Conservation (phyloP, 2,797 vertebrate species). For the Cheirogaleus major region DNA sequence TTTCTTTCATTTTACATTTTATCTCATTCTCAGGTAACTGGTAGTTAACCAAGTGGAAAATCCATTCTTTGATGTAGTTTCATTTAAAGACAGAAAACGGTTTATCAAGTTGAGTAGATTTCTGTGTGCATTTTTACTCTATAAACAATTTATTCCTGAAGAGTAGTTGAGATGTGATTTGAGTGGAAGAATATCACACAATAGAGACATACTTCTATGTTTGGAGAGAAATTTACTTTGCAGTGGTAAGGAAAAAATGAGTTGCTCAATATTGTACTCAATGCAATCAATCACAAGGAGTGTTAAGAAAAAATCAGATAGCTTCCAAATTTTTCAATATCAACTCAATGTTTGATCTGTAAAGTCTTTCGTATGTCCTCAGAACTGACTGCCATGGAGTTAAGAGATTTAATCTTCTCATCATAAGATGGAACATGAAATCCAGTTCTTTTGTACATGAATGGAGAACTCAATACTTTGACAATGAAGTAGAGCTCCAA, state of each 20-base stretch:
- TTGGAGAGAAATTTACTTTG: neutral
- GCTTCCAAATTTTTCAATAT: neutral
- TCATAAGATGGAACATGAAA: neutral
- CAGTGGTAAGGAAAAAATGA: neutral
- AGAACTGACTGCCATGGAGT: neutral
- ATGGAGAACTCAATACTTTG: neutral
- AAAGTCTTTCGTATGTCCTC: neutral
- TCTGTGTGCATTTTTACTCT: constrained; percentile 26
- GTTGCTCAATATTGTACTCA: neutral
- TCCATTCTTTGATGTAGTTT: constrained; percentile 38
- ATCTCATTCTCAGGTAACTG: neutral
- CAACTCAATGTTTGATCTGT: neutral
- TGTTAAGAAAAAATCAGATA: neutral
- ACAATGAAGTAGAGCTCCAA: neutral
- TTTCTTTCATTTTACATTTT: constrained; percentile 11
- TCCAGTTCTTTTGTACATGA: neutral
- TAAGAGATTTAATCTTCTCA: neutral
- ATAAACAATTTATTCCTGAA: constrained; percentile 5
- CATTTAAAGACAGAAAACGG: constrained; percentile 11
- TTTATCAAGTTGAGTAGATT: neutral
- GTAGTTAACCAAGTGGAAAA: constrained; percentile 42
- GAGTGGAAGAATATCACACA: neutral
- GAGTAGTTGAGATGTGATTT: neutral
- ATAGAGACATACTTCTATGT: neutral
- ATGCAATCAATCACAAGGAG: neutral